Percentiles rank a stretch among this genome's conserved stretches.
Evolutionary conservation across 2,888 invertebrate genomes (phyloP).

Genomic region (Pollenia angustigena): DNA sequence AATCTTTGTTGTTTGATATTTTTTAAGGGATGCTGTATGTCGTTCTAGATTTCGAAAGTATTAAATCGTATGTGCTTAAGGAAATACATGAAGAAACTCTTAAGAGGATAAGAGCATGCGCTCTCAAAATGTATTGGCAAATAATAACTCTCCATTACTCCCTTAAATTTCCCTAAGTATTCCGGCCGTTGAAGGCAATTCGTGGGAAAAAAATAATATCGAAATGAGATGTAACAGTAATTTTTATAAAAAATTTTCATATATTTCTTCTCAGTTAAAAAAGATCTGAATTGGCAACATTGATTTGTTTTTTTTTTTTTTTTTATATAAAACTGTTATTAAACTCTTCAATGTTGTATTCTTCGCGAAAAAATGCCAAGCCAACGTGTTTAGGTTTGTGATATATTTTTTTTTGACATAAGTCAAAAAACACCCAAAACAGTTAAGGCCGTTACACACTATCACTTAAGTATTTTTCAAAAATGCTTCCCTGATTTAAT

Average conservation of each 20-base stretch:
- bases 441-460: too few relatives aligned
- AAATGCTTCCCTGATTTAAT: too few relatives aligned
- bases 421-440: too few relatives aligned
- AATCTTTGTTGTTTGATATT: slow-evolving; percentile 46
- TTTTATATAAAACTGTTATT: neutral
- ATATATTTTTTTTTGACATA: too few relatives aligned
- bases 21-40: slow-evolving; percentile 70
- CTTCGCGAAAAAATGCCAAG: neutral
- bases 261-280: neutral
- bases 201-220: neutral
- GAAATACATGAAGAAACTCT: slow-evolving; percentile 31
- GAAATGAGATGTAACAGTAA: neutral
- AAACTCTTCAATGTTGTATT: neutral
- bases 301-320: neutral
- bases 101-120: slow-evolving; percentile 52
- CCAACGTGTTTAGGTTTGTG: too few relatives aligned
- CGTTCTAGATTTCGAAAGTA: slow-evolving; percentile 14
- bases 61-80: slow-evolving; percentile 25
- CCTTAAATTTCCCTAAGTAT: slow-evolving; percentile 21
- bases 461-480: too few relatives aligned
- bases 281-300: slow-evolving; percentile 14
- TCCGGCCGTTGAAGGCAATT: neutral
- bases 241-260: neutral
- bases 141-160: slow-evolving; percentile 24
- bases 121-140: slow-evolving; percentile 8